phyloP scores from a whole-genome alignment of 2,888 invertebrate genomes.

The Lomographa bimaculata region DNA sequence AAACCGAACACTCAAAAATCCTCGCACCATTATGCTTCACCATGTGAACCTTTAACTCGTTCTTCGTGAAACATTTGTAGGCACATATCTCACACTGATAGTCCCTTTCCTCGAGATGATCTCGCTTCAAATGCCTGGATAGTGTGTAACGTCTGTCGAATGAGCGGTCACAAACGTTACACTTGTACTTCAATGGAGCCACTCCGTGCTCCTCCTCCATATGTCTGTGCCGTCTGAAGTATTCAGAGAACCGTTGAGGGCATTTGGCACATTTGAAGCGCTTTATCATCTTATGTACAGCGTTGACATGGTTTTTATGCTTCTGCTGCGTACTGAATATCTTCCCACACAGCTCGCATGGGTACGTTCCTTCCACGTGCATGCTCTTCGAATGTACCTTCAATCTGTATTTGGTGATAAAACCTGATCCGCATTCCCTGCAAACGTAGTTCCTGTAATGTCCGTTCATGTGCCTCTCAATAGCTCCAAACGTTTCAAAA shows the following conservation, averaged over 20 bases:
- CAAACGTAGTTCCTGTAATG: conserved; percentile 71
- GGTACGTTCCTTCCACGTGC: conserved; percentile 25
- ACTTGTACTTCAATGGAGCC: conserved; percentile 30
- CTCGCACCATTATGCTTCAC: conserved; percentile 45
- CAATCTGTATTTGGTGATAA: conserved; percentile 58
- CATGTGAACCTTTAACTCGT: conserved; percentile 37
- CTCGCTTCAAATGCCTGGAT: conserved; percentile 30
- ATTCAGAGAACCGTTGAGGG: conserved; percentile 44
- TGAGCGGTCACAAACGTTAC: conserved; percentile 30
- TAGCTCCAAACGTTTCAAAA: conserved; percentile 69
- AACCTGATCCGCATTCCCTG: conserved; percentile 60
- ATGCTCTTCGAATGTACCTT: conserved; percentile 49
- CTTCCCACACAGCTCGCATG: conserved; percentile 48
- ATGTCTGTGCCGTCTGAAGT: conserved; percentile 48
- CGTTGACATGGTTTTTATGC: conserved; percentile 40
- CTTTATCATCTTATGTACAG: conserved; percentile 43
- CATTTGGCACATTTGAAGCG: conserved; percentile 49
- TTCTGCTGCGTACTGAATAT: conserved; percentile 41
- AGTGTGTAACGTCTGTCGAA: conserved; percentile 33
- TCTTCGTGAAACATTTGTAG: conserved; percentile 49
- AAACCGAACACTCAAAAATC: conserved; percentile 59
- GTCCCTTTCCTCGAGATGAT: conserved; percentile 33
- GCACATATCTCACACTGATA: conserved; percentile 44
- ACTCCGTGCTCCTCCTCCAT: conserved; percentile 42
- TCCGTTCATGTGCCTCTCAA: conserved; percentile 71